Evolutionary conservation across 2,888 invertebrate species (phyloP).

Genomic region (Anagyrus pseudococci): DNA sequence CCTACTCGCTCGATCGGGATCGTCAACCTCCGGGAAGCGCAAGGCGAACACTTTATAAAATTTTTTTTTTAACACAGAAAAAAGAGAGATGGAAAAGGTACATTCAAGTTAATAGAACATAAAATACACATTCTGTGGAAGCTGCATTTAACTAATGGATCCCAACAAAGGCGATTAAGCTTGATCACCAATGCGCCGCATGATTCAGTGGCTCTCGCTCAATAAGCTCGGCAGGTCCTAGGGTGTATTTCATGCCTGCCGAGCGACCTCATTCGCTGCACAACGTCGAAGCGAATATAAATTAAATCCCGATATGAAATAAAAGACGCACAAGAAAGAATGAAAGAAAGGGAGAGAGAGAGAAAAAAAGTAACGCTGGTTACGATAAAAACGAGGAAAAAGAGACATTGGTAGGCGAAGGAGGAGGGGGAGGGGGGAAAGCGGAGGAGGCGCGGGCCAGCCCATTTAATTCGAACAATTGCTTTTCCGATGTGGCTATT

Average conservation of each 20-base stretch:
- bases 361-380: slow-evolving; percentile 17
- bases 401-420: no score
- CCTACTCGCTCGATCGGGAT: no score
- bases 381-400: no score
- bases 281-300: slow-evolving; percentile 12
- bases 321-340: slow-evolving; percentile 18
- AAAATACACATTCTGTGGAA: background rate
- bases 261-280: background rate
- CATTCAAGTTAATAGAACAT: no score
- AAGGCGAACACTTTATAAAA: no score
- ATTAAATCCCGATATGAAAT: slow-evolving; percentile 27
- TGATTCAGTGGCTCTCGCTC: slow-evolving; percentile 13
- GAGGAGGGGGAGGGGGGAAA: background rate
- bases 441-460: background rate
- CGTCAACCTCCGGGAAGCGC: no score
- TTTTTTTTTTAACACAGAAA: no score
- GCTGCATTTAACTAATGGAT: slow-evolving; percentile 11
- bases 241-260: background rate
- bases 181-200: no score
- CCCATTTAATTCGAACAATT: slow-evolving; percentile 45
- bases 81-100: no score
- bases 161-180: no score
- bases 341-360: background rate
- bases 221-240: background rate
- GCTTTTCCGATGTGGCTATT: slow-evolving; percentile 50